Percentiles rank a stretch among this genome's conserved stretches.
phyloP scores from a whole-genome alignment of 1,140 invertebrate genomes.

The Cyrtorhinus lividipennis region DNA sequence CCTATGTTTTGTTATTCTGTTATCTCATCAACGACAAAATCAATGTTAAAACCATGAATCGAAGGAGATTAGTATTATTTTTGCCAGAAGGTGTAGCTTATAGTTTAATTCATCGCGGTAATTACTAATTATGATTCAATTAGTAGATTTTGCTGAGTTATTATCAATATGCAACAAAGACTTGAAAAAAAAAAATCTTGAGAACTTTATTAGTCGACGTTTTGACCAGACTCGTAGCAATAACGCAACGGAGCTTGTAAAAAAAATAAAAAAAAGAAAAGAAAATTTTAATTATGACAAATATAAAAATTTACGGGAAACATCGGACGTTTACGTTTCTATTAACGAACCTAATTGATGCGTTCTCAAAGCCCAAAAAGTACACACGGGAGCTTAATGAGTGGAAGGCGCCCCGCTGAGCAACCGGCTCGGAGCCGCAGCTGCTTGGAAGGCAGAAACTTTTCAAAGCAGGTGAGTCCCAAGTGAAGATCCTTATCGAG shows the following conservation, averaged over 20 bases:
- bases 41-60: too few relatives aligned
- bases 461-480: neutral
- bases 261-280: neutral
- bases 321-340: neutral
- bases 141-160: too few relatives aligned
- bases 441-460: neutral
- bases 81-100: too few relatives aligned
- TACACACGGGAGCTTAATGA: neutral
- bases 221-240: too few relatives aligned
- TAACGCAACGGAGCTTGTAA: neutral
- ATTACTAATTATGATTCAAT: too few relatives aligned
- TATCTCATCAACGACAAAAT: too few relatives aligned
- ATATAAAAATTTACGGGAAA: neutral
- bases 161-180: too few relatives aligned
- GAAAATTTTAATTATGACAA: neutral
- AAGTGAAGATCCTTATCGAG: neutral
- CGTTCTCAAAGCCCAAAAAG: neutral
- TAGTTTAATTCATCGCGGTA: too few relatives aligned
- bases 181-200: too few relatives aligned
- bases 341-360: constrained; percentile 3
- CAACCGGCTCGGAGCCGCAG: neutral
- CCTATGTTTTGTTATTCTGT: too few relatives aligned
- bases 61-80: too few relatives aligned
- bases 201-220: too few relatives aligned
- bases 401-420: neutral